phyloP scores from a whole-genome alignment of 2,113 vertebrate genomes.

The Laterallus jamaicensis region DNA sequence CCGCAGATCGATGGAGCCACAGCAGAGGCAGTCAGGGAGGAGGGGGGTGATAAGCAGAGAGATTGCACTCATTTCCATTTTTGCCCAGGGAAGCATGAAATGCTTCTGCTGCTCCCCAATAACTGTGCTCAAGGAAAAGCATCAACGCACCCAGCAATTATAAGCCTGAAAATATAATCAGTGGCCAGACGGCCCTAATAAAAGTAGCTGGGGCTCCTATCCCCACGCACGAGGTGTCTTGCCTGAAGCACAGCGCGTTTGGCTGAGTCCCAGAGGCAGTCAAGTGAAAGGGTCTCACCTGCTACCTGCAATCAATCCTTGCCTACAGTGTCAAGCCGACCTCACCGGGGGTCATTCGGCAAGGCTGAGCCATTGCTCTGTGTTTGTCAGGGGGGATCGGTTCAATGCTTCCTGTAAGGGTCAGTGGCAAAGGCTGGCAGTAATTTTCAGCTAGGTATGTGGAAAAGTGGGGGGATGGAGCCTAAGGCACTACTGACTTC shows the following conservation, averaged over 20 bases:
- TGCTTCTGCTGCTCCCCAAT: neutral
- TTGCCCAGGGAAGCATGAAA: neutral
- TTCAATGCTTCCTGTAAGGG: constrained; percentile 60
- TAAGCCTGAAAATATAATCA: neutral
- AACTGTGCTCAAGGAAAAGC: neutral
- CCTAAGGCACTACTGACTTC: constrained; percentile 64
- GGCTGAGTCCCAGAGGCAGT: constrained; percentile 51
- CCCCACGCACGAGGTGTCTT: neutral
- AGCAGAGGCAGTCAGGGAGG: neutral
- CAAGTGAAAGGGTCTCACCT: constrained; percentile 58
- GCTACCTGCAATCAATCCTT: constrained; percentile 70
- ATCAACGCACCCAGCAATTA: neutral
- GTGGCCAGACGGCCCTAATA: neutral
- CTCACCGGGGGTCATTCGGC: constrained; percentile 35
- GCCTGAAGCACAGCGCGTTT: constrained; percentile 11
- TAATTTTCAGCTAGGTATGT: constrained; percentile 67
- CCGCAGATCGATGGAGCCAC: neutral
- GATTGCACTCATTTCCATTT: neutral
- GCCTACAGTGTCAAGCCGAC: constrained; percentile 33
- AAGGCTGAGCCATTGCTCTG: constrained; percentile 46
- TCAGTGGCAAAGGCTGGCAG: constrained; percentile 66
- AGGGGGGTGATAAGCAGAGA: neutral
- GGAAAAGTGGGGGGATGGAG: constrained; percentile 2
- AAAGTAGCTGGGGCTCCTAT: neutral
- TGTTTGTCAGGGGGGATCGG: constrained; percentile 27